Base-by-base conservation (phyloP, 2,797 vertebrate species). In the Helostoma temminkii region DNA sequence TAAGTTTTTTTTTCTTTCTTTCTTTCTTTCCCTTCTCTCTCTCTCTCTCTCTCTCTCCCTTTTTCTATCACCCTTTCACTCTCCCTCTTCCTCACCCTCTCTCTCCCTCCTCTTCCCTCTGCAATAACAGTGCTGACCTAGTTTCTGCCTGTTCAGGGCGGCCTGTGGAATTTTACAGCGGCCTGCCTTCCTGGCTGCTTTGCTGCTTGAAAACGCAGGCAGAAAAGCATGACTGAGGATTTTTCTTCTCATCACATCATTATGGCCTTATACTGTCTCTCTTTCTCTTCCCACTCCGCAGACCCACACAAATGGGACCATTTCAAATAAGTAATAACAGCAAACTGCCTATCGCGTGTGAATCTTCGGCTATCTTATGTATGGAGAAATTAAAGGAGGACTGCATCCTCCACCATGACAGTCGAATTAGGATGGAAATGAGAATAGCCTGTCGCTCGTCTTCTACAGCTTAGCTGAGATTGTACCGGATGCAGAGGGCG, bases 131-230 rank as follows among this genome's bases (percentile, higher is more conserved):
- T 92, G 94, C 94, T 95, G 94, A 95, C 94, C 94, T 95, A 95
- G 93, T 94, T 95, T 94, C 94, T 94, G 91, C 93, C 91, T 94
- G 93, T 95, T 95, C 93, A 93, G 94, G 92, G 93, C 94, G 93
- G 94, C 94, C 93, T 94, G 94, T 95, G 94, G 94, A 95, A 95
- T 95, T 95, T 95, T 95, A 95, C 94, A 95, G 94, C 92, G 93
- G 93, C 93, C 94, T 94, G 94, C 92, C 92, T 94, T 92, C 88
- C 89, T 93, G 88, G 90, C 91, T 90, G 91, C 86, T 81, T 90
- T 75, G 87, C 91, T 87, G 90, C 91, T 88, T 88, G 75, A 93
- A 91, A 94, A 93, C 78, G 91, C 92, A 93, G 89, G 92, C 92
- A 92, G 87, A 94, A 94, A 94, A 94, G 90, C 93, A 93, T 94